Base-by-base conservation (phyloP, 2,113 vertebrate genomes). In the Columba livia region DNA sequence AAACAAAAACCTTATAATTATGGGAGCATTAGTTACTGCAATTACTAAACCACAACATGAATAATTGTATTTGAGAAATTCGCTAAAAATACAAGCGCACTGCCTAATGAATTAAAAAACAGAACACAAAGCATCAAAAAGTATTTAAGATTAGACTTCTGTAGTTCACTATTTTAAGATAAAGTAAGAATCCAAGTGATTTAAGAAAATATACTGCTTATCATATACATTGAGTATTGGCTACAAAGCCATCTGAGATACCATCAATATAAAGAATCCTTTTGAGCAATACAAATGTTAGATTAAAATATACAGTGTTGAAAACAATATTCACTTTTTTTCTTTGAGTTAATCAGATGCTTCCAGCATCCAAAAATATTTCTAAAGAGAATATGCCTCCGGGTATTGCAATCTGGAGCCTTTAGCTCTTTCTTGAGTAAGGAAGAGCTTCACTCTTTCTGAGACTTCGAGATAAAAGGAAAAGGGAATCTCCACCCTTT, bases 1-100 rank as follows among this genome's bases (percentile, higher is more conserved):
- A 94, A 97, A 97, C 92, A 97, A 94, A 96, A 94, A 80, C 65
- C 38, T 78, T 92, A 47, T 85, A 95, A 97, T 96, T 96, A 92
- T 6, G 54, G 42, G 62, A 93, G 58, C 31, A 54, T 90, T 89
- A 62, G 81, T 89, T 95, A 92, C 82, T 94, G 78, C 79, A 96
- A 97, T 93, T 94, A 94, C 89, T 81, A 81, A 88, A 85, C 85
- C 85, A 89, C 95, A 97, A 92, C 85, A 94, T 32, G 85, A 96
- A 84, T 91, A 96, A 96, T 26, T 94, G 88, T 85, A 67, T 91
- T 90, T 38, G 53, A 93, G 88, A 93, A 90, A 86, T 67, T 89
- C 85, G 61, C 73, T 73, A 83, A 89, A 96, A 94, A 79, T 71
- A 62, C 56, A 66, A n/a, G 47, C 34, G 86, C 25, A 11, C 17